Evolutionary conservation across 2,888 invertebrate species (phyloP).

Genomic region (Ichneumoninae sp.): DNA sequence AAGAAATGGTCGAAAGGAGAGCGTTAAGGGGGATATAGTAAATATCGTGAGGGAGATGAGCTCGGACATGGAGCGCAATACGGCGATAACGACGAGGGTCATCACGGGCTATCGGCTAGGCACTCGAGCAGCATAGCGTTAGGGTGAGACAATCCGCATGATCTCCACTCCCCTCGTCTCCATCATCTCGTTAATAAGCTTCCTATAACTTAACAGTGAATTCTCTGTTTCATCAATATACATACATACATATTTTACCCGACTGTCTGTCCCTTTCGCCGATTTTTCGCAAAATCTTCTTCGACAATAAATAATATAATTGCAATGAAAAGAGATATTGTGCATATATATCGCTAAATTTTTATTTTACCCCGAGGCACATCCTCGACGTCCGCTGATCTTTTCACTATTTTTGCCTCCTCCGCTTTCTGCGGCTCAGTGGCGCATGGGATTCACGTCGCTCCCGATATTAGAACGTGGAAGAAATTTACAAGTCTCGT

Average conservation of each 20-base stretch:
- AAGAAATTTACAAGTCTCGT: slow-evolving; percentile 75
- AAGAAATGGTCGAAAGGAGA: slow-evolving; percentile 8
- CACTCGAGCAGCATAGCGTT: slow-evolving; percentile 10
- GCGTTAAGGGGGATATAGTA: slow-evolving; percentile 2
- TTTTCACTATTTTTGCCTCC: slow-evolving; percentile 35
- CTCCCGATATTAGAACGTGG: slow-evolving; percentile 77
- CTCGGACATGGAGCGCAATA: slow-evolving; percentile 61
- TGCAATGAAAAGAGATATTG: not conserved
- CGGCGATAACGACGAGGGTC: slow-evolving; percentile 71
- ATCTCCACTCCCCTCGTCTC: slow-evolving; percentile 8
- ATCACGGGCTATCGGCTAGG: slow-evolving; percentile 39
- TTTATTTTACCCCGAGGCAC: not conserved
- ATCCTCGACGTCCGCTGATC: slow-evolving; percentile 23
- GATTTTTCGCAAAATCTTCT: not conserved
- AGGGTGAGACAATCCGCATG: slow-evolving; percentile 26
- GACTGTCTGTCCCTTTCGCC: not conserved
- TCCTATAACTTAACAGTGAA: slow-evolving; percentile 10
- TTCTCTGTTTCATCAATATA: not conserved
- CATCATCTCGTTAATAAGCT: not conserved
- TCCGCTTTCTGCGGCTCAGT: slow-evolving; percentile 9
- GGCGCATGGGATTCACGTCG: slow-evolving; percentile 73
- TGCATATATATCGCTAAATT: not conserved
- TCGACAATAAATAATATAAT: not conserved
- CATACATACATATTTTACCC: not conserved
- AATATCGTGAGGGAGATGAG: slow-evolving; percentile 52